Conservation (phyloP, 2,888 invertebrate genomes). For the Nebria salina region DNA sequence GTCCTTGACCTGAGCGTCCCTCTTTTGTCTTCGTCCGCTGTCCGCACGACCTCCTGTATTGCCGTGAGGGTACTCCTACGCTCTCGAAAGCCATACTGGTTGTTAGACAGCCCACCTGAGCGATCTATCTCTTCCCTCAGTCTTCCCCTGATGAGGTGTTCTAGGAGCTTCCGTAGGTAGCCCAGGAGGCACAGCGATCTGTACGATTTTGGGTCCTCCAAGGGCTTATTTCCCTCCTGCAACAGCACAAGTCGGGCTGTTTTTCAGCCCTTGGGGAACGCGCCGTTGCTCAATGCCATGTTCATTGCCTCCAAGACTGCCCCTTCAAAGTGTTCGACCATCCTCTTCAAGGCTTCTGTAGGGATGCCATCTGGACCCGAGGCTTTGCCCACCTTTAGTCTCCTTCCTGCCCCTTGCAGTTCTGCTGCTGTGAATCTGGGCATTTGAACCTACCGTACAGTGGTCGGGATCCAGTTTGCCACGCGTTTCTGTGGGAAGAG, state of each 20-base stretch:
- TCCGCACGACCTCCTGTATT: background rate
- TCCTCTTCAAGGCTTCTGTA: no score
- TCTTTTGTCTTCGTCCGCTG: background rate
- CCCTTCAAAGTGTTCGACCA: no score
- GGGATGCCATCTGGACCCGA: no score
- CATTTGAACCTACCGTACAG: no score
- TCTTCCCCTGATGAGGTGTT: background rate
- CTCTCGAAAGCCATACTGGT: constrained; percentile 2
- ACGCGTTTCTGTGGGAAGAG: no score
- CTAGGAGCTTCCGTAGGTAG: background rate
- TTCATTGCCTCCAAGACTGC: no score
- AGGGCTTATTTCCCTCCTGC: constrained; percentile 3
- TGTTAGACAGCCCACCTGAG: background rate
- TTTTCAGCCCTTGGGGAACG: constrained; percentile 9
- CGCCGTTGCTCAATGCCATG: no score
- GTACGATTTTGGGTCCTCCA: background rate
- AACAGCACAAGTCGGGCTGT: background rate
- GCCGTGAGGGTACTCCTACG: background rate
- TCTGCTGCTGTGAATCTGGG: no score
- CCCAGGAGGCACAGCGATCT: constrained; percentile 6
- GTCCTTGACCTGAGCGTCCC: background rate
- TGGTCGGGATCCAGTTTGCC: no score
- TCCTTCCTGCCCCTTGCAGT: no score
- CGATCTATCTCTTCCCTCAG: constrained; percentile 10
- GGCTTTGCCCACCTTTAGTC: no score